These are phyloP conservation scores for Pegea sp. DNA, from an alignment of 23 tunicate species.

Conservation along the genomic window DNA sequence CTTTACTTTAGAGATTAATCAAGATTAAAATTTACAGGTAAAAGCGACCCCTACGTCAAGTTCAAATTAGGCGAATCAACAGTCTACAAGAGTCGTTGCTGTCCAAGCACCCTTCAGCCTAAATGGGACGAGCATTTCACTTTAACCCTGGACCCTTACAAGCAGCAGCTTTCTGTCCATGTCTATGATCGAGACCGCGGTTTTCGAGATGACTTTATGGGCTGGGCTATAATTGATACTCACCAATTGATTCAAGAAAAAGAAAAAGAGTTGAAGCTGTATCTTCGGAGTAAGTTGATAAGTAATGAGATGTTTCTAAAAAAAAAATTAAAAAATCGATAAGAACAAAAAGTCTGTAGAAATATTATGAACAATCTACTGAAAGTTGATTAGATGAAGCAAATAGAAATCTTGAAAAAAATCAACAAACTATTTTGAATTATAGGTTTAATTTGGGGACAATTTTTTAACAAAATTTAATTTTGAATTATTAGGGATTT, in stretches of 20 bases:
- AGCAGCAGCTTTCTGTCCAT: slow-evolving; percentile 3
- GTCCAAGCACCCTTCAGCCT: slow-evolving; percentile 43
- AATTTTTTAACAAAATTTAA: too few relatives aligned
- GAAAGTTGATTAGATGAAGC: too few relatives aligned
- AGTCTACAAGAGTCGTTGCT: slow-evolving; percentile 19
- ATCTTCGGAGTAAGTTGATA: background rate
- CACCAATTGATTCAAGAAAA: slow-evolving; percentile 4
- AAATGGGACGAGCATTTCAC: slow-evolving; percentile 51
- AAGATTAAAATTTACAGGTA: too few relatives aligned
- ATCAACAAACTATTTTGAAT: too few relatives aligned
- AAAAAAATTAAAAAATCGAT: background rate
- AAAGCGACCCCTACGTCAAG: slow-evolving; percentile 84
- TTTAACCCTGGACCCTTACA: background rate
- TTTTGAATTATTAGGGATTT: too few relatives aligned
- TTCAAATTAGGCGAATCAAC: slow-evolving; percentile 35
- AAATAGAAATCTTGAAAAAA: too few relatives aligned
- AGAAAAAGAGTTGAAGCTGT: background rate
- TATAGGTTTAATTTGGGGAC: too few relatives aligned
- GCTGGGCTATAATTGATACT: slow-evolving; percentile 7
- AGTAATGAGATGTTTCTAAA: background rate
- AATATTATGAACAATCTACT: too few relatives aligned
- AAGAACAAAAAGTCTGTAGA: background rate
- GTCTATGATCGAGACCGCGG: slow-evolving; percentile 42
- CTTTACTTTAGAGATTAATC: too few relatives aligned
- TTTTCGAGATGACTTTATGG: slow-evolving; percentile 50